Percentiles rank a stretch among this genome's conserved stretches.
Evolutionary conservation across 2,888 invertebrate genomes (phyloP).

Genomic region (Agriotes lineatus): DNA sequence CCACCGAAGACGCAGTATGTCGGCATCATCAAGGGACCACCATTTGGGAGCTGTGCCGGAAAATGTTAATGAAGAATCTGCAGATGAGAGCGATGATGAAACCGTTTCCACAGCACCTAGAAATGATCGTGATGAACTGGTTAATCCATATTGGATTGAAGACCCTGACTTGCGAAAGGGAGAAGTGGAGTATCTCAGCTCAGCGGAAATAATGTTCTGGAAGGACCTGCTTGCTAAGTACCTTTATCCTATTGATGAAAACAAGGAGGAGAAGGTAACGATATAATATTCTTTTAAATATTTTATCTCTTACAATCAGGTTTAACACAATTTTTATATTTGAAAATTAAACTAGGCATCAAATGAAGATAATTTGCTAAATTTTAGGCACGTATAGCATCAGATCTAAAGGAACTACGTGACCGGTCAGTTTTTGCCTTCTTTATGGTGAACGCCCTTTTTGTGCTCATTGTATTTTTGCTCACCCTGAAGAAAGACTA

Average conservation of each 20-base stretch:
- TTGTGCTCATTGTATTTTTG: constrained; percentile 98
- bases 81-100: constrained; percentile 76
- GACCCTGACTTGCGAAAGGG: constrained; percentile 91
- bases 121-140: constrained; percentile 84
- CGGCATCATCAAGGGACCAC: constrained; percentile 75
- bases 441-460: constrained; percentile 99
- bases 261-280: constrained; percentile 94
- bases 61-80: constrained; percentile 63
- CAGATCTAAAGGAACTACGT: constrained; percentile 92
- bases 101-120: constrained; percentile 75
- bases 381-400: constrained; percentile 90
- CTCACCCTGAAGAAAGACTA: constrained; percentile 98
- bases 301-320: too few relatives aligned
- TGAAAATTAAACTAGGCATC: background rate
- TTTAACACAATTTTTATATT: background rate
- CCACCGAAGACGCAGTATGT: constrained; percentile 77
- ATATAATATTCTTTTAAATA: too few relatives aligned
- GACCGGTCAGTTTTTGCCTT: constrained; percentile 96
- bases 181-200: constrained; percentile 87
- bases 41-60: constrained; percentile 82
- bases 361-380: constrained; percentile 52
- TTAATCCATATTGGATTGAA: constrained; percentile 95
- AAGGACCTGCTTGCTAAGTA: constrained; percentile 94
- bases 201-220: constrained; percentile 93
- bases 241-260: constrained; percentile 92